phyloP scores from a whole-genome alignment of 2,888 invertebrate species.

The Tanypteryx hageni region DNA sequence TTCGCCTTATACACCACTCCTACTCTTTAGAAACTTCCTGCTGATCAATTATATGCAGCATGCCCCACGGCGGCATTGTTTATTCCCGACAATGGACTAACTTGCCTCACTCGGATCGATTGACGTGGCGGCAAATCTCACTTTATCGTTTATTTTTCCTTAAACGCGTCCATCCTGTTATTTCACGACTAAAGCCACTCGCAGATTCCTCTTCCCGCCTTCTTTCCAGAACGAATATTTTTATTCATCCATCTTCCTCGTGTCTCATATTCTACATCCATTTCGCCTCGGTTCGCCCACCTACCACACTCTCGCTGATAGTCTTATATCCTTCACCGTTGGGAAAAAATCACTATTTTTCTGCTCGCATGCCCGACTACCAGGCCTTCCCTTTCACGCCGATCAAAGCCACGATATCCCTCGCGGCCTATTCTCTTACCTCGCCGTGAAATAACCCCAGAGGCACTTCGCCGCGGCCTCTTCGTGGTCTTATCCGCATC shows the following conservation, averaged over 20 bases:
- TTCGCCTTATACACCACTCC: slow-evolving; percentile 15
- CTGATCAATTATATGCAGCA: slow-evolving; percentile 62
- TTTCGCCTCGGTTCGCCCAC: neutral
- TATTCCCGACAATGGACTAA: slow-evolving; percentile 49
- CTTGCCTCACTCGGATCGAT: slow-evolving; percentile 53
- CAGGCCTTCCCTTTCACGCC: neutral
- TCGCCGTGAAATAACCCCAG: neutral
- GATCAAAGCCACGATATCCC: slow-evolving; percentile 22
- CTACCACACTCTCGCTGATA: neutral
- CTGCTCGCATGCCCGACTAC: neutral
- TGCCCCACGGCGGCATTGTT: slow-evolving; percentile 37
- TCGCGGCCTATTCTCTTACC: neutral
- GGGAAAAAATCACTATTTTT: neutral
- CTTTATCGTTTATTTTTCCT: slow-evolving; percentile 47
- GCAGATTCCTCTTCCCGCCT: neutral
- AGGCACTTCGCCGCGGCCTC: neutral
- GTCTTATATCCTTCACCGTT: neutral
- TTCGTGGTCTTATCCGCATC: slow-evolving; percentile 16
- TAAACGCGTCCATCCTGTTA: slow-evolving; percentile 24
- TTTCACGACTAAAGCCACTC: slow-evolving; percentile 37
- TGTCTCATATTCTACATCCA: neutral
- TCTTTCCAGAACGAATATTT: neutral
- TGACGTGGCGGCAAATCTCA: slow-evolving; percentile 43
- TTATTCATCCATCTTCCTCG: neutral
- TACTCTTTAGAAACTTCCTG: slow-evolving; percentile 17